A percentile compares a stretch with the other conserved stretches of the same genome.
Conservation (phyloP, 2,797 vertebrate genomes). For the Ceyx erithaca region DNA sequence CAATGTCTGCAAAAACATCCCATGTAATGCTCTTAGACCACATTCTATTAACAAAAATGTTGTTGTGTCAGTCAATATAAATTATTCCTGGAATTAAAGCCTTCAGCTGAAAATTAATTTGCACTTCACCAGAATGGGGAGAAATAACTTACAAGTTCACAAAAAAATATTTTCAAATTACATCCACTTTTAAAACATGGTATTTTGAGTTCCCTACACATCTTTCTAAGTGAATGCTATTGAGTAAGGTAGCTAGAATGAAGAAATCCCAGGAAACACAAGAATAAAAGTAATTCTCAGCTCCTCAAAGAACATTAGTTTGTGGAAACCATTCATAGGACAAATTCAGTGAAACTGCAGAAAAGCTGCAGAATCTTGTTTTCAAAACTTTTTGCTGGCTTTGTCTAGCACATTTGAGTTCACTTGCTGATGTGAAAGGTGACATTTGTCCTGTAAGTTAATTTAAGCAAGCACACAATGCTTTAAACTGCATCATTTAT, state of each 20-base stretch:
- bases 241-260: not conserved
- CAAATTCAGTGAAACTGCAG: not conserved
- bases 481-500: not conserved
- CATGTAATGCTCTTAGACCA: constrained; percentile 33
- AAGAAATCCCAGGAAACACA: not conserved
- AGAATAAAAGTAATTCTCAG: not conserved
- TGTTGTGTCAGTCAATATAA: not conserved
- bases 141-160: not conserved
- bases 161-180: not conserved
- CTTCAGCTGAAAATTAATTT: constrained; percentile 55
- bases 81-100: constrained; percentile 5
- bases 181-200: not conserved
- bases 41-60: constrained; percentile 37
- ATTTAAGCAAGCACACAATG: not conserved
- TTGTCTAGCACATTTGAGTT: not conserved
- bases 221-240: not conserved
- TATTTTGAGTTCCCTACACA: not conserved
- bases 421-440: not conserved
- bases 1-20: constrained; percentile 86
- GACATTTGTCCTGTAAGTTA: not conserved
- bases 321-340: not conserved
- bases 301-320: not conserved
- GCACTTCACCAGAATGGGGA: not conserved
- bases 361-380: not conserved
- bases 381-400: not conserved